These are phyloP conservation scores for Leptestheria dahalacensis DNA, from an alignment of 1,140 invertebrate species.

Conservation along the genomic window DNA sequence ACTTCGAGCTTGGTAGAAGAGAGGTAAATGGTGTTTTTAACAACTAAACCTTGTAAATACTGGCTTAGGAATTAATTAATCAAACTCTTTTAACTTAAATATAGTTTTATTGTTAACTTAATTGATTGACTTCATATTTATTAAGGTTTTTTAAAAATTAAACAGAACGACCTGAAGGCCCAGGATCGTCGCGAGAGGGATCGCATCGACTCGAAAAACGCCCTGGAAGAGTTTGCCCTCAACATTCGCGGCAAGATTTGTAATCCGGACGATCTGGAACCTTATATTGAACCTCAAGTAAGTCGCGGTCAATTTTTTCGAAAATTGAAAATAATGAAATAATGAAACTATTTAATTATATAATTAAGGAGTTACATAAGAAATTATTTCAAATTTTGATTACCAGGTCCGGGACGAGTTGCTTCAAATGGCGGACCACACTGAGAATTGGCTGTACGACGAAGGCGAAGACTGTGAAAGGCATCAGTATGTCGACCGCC, in stretches of 20 bases:
- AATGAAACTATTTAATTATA: not conserved
- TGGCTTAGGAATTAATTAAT: too few species aligned
- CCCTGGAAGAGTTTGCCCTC: slow-evolving; percentile 96
- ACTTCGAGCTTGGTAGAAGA: too few species aligned
- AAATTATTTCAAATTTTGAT: not conserved
- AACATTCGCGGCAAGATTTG: slow-evolving; percentile 73
- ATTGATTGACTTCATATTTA: slow-evolving; percentile 16
- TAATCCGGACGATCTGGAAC: slow-evolving; percentile 53
- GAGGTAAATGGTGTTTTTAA: too few species aligned
- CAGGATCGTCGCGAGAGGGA: slow-evolving; percentile 87
- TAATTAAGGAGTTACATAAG: not conserved
- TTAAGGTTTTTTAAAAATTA: too few species aligned
- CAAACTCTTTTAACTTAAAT: too few species aligned
- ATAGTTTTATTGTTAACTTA: too few species aligned
- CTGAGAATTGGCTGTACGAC: slow-evolving; percentile 93
- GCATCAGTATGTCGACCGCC: slow-evolving; percentile 55
- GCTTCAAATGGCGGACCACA: slow-evolving; percentile 52
- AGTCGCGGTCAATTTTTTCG: not conserved
- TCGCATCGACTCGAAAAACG: slow-evolving; percentile 84
- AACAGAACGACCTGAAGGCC: slow-evolving; percentile 69
- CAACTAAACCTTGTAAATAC: not conserved
- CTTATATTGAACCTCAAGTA: slow-evolving; percentile 48
- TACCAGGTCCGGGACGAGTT: slow-evolving; percentile 41
- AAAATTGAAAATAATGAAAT: not conserved
- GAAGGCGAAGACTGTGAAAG: slow-evolving; percentile 81